phyloP scores from a whole-genome alignment of 2,113 vertebrate genomes.

The Paraplagusia blochii region DNA sequence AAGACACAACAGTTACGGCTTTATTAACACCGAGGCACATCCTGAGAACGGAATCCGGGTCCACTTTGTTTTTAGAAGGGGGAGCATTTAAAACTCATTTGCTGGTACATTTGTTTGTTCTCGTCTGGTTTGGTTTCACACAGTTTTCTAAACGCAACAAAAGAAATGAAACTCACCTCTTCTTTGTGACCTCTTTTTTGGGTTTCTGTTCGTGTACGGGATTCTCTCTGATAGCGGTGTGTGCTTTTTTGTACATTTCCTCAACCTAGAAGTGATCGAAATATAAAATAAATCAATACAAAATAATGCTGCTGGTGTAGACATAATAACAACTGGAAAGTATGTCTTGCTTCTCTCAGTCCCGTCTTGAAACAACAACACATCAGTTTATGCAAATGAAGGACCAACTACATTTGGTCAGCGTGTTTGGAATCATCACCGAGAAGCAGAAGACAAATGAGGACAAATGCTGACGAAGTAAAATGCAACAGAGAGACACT shows the following conservation, averaged over 20 bases:
- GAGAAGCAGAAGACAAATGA: constrained; percentile 46
- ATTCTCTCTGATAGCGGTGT: constrained; percentile 87
- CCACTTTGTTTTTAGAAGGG: neutral
- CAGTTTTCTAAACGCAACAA: too few species aligned
- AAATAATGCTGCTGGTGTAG: accelerated
- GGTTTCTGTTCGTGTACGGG: constrained; percentile 94
- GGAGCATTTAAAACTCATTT: too few species aligned
- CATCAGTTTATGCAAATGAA: constrained; percentile 73
- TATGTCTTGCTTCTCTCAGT: constrained; percentile 57
- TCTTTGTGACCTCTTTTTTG: constrained; percentile 93
- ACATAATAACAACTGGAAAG: accelerated
- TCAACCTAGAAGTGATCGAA: constrained; percentile 80
- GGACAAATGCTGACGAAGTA: neutral
- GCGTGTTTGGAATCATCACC: constrained; percentile 53
- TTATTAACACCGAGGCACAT: constrained; percentile 61
- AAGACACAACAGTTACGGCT: constrained; percentile 15
- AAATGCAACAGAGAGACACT: neutral
- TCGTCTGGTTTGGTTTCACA: too few species aligned
- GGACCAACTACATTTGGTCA: constrained; percentile 77
- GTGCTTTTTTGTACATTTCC: constrained; percentile 97
- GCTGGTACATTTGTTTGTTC: too few species aligned
- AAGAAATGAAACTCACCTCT: constrained; percentile 79
- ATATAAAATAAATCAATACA: accelerated
- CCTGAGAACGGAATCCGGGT: neutral
- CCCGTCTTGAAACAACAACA: constrained; percentile 73